These are phyloP conservation scores for Iguana delicatissima DNA, from an alignment of 2,797 vertebrate species.

Conservation along the genomic window DNA sequence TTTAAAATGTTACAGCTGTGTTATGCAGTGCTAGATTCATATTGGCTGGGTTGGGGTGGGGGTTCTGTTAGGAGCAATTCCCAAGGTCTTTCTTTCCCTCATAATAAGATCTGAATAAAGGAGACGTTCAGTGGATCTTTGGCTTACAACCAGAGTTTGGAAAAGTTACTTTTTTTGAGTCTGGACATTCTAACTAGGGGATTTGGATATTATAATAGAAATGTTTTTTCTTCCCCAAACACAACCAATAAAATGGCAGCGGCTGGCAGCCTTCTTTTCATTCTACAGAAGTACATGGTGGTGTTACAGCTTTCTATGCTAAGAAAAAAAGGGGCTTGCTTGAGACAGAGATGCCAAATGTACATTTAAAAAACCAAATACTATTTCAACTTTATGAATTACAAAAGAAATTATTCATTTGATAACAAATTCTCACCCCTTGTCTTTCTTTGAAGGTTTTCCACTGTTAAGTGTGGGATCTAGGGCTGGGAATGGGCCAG, in stretches of 20 bases:
- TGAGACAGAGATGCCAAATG: neutral
- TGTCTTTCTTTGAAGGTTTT: constrained; percentile 14
- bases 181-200: no score
- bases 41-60: no score
- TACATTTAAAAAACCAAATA: constrained; percentile 11
- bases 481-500: neutral
- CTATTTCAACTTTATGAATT: constrained; percentile 37
- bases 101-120: neutral
- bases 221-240: neutral
- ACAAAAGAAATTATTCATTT: neutral
- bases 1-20: constrained; percentile 29
- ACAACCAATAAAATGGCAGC: neutral
- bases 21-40: constrained; percentile 14
- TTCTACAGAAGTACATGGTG: neutral
- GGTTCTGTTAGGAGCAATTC: neutral
- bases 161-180: no score
- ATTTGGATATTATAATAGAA: no score
- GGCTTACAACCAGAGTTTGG: no score
- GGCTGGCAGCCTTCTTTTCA: neutral
- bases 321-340: neutral
- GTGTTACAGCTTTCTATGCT: neutral
- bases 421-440: neutral
- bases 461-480: neutral
- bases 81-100: neutral
- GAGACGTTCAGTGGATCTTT: no score